A percentile compares a stretch with the other conserved stretches of the same genome.
These are phyloP conservation scores for Gari tellinella DNA, from an alignment of 2,888 invertebrate genomes.

Conservation along the genomic window DNA sequence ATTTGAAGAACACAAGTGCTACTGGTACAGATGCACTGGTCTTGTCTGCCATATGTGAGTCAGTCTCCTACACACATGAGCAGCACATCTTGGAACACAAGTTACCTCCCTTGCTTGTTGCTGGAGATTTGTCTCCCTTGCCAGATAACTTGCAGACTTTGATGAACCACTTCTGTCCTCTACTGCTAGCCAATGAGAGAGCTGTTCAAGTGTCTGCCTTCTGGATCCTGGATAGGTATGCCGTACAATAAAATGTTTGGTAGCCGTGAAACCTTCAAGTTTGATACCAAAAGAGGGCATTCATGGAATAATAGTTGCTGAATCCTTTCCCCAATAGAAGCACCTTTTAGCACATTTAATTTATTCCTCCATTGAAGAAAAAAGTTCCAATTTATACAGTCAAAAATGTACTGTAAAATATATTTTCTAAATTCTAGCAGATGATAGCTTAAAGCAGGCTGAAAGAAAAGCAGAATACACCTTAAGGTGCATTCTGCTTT, in stretches of 20 bases:
- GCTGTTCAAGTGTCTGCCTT: slow-evolving; percentile 79
- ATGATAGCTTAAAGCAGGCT: too few species aligned
- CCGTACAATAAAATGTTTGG: not conserved
- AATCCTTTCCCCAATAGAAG: too few species aligned
- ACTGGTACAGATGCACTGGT: slow-evolving; percentile 46
- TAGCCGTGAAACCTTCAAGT: too few species aligned
- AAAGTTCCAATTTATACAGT: too few species aligned
- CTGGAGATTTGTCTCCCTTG: slow-evolving; percentile 74
- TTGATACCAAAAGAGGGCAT: too few species aligned
- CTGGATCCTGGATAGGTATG: slow-evolving; percentile 73
- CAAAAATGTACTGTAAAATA: too few species aligned
- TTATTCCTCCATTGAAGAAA: too few species aligned
- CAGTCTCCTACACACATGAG: slow-evolving; percentile 70
- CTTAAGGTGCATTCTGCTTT: too few species aligned
- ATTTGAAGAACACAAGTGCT: not conserved
- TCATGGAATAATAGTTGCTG: too few species aligned
- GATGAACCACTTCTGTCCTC: slow-evolving; percentile 80
- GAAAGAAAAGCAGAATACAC: too few species aligned
- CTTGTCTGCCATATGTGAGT: slow-evolving; percentile 63
- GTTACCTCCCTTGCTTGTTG: slow-evolving; percentile 78
- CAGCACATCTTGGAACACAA: slow-evolving; percentile 72
- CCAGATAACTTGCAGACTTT: slow-evolving; percentile 81
- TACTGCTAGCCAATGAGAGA: slow-evolving; percentile 66
- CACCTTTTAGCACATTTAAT: too few species aligned
- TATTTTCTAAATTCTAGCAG: too few species aligned